Conservation (phyloP, 2,113 vertebrate genomes). For the Laticauda laticaudata region DNA sequence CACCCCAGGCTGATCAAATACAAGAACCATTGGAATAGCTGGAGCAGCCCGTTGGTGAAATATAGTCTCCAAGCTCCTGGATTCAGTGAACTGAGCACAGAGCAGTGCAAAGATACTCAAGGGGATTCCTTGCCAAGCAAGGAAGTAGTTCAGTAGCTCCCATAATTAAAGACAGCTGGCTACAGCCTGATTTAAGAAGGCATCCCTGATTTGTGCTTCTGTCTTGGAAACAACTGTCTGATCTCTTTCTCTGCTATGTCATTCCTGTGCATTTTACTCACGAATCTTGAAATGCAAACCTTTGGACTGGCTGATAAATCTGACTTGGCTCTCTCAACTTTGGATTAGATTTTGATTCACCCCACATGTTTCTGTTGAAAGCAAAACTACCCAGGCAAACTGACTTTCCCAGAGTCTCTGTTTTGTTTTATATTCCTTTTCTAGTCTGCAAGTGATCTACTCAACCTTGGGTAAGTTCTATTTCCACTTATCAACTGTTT, state of each 20-base stretch:
- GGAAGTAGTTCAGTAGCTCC: not conserved
- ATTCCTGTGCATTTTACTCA: not conserved
- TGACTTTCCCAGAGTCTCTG: not conserved
- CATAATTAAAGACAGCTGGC: not conserved
- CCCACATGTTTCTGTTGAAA: not conserved
- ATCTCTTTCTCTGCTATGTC: not conserved
- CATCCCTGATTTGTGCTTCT: not conserved
- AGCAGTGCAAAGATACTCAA: not conserved
- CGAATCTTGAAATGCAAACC: not conserved
- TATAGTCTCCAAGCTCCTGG: not conserved
- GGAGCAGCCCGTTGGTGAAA: not conserved
- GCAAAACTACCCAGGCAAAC: not conserved
- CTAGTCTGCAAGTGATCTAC: not conserved
- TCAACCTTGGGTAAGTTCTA: not conserved
- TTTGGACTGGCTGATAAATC: not conserved
- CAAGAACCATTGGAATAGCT: not conserved
- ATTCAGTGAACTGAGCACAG: not conserved
- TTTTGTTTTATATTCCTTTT: not conserved
- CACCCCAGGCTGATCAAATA: not conserved
- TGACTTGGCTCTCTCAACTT: not conserved
- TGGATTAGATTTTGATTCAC: not conserved
- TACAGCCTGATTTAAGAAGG: not conserved
- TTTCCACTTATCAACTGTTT: not conserved
- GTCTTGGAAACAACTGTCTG: not conserved
- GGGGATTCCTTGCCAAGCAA: not conserved